Percentiles rank a stretch among this genome's conserved stretches.
phyloP scores from a whole-genome alignment of 92 coral and sea anemone species.

The Parazoanthus swiftii region DNA sequence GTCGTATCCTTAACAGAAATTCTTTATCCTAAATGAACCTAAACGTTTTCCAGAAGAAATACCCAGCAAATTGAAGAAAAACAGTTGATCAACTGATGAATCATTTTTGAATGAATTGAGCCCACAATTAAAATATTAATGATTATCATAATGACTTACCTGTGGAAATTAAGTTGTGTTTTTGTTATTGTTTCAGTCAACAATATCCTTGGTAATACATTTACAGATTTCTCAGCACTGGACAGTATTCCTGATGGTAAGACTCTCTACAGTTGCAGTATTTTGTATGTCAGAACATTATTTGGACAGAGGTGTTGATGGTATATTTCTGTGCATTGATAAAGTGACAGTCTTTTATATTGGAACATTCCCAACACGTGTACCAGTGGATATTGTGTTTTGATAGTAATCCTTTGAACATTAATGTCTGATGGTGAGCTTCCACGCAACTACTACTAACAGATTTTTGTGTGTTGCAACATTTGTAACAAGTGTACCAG shows the following conservation, averaged over 20 bases:
- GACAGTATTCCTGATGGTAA: constrained; percentile 35
- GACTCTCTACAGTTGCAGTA: not conserved
- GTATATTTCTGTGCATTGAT: too few species aligned
- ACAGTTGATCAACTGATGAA: too few species aligned
- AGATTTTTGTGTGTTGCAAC: too few species aligned
- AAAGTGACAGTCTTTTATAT: too few species aligned
- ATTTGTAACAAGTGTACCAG: too few species aligned
- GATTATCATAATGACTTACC: not conserved
- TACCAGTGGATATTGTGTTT: not conserved
- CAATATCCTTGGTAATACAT: constrained; percentile 2
- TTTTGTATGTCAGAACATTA: not conserved
- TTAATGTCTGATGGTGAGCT: too few species aligned
- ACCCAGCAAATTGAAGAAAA: too few species aligned
- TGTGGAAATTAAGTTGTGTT: not conserved
- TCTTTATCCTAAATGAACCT: too few species aligned
- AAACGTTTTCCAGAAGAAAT: too few species aligned
- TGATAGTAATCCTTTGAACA: not conserved
- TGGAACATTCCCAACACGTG: too few species aligned
- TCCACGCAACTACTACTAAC: too few species aligned
- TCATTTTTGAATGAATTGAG: not conserved
- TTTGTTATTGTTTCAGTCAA: constrained; percentile 12
- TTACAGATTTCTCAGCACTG: not conserved
- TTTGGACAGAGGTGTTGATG: not conserved
- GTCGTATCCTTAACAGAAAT: too few species aligned
- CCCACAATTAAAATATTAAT: not conserved